A percentile compares a stretch with the other conserved stretches of the same genome.
Evolutionary conservation across 1,140 invertebrate species (phyloP).

Genomic region (Heliothis subflexa): DNA sequence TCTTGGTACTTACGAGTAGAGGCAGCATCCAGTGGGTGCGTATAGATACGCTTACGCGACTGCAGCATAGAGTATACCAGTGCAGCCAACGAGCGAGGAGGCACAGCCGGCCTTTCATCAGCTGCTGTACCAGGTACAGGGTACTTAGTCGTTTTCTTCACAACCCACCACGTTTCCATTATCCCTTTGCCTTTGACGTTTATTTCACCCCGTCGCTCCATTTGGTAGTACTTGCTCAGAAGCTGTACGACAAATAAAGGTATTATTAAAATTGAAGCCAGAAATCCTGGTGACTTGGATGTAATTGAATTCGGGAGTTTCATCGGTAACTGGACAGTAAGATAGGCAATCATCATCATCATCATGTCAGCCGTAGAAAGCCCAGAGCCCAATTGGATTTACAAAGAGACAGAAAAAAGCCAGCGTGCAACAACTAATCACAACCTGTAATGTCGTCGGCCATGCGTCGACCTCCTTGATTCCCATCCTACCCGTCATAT

Average conservation of each 20-base stretch:
- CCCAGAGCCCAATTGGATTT: too few relatives aligned
- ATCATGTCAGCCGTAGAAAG: too few relatives aligned
- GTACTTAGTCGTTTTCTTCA: slow-evolving; percentile 76
- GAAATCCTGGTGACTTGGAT: too few relatives aligned
- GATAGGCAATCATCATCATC: too few relatives aligned
- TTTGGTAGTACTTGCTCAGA: slow-evolving; percentile 90
- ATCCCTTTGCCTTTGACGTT: slow-evolving; percentile 97
- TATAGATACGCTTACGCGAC: slow-evolving; percentile 89
- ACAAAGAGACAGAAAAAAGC: too few relatives aligned
- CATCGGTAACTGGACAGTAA: too few relatives aligned
- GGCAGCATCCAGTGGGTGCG: slow-evolving; percentile 69
- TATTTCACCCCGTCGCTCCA: slow-evolving; percentile 93
- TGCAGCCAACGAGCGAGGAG: slow-evolving; percentile 92
- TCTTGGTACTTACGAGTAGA: slow-evolving; percentile 40
- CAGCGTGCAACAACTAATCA: too few relatives aligned
- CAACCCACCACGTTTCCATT: slow-evolving; percentile 97
- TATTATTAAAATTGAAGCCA: too few relatives aligned
- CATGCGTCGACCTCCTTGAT: too few relatives aligned
- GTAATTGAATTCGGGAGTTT: too few relatives aligned
- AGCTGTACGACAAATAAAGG: slow-evolving; percentile 83
- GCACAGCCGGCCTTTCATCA: slow-evolving; percentile 88
- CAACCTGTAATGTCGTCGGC: too few relatives aligned
- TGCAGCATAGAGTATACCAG: slow-evolving; percentile 95
- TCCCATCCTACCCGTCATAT: too few relatives aligned
- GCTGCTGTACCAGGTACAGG: slow-evolving; percentile 75